Evolutionary conservation across 2,888 invertebrate species (phyloP).

Genomic region (Himalopsyche tibetana): DNA sequence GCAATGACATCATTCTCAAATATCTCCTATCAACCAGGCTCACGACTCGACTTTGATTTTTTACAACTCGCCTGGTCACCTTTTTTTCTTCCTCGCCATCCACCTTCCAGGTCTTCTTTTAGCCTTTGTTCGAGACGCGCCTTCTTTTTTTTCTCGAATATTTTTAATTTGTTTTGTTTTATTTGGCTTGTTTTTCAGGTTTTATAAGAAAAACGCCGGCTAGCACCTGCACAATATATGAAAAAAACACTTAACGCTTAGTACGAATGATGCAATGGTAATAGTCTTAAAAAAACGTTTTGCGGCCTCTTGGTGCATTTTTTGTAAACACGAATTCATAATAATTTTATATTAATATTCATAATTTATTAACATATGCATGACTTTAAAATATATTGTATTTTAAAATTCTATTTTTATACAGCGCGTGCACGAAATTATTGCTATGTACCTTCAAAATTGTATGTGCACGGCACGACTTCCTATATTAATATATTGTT

Average conservation of each 20-base stretch:
- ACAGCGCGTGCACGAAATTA: too few species aligned
- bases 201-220: background rate
- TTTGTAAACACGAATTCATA: too few species aligned
- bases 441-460: too few species aligned
- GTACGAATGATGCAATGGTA: too few species aligned
- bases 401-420: too few species aligned
- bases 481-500: too few species aligned
- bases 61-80: constrained; percentile 40
- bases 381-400: too few species aligned
- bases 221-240: constrained; percentile 16
- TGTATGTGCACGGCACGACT: too few species aligned
- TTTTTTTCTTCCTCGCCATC: constrained; percentile 33
- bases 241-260: background rate
- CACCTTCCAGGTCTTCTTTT: constrained; percentile 44
- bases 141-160: constrained; percentile 43
- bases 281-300: too few species aligned
- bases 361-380: too few species aligned
- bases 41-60: constrained; percentile 64
- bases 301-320: too few species aligned
- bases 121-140: constrained; percentile 29
- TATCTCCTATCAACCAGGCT: constrained; percentile 64
- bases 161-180: constrained; percentile 49
- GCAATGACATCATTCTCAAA: constrained; percentile 64
- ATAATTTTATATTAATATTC: too few species aligned
- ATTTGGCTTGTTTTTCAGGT: constrained; percentile 1